Conservation (phyloP, 2,113 vertebrate species). For the Symphodus melops region DNA sequence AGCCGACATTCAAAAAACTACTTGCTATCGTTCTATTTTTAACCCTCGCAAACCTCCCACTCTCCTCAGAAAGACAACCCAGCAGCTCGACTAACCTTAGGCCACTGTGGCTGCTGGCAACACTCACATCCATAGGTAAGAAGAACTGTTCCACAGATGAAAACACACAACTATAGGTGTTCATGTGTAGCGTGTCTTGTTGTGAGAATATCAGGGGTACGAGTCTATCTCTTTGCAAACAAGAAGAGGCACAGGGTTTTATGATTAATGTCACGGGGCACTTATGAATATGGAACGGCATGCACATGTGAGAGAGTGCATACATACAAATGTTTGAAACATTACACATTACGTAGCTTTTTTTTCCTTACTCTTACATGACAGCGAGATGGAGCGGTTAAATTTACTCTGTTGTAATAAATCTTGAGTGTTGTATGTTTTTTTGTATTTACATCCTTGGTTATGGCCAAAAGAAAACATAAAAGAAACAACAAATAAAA, state of each 20-base stretch:
- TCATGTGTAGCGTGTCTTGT: constrained; percentile 41
- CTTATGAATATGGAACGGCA: constrained; percentile 73
- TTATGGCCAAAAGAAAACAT: constrained; percentile 76
- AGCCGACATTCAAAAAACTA: constrained; percentile 27
- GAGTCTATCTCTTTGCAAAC: constrained; percentile 69
- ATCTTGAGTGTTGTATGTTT: constrained; percentile 74
- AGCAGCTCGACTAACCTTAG: constrained; percentile 21
- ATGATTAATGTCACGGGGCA: constrained; percentile 77
- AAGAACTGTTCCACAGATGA: constrained; percentile 44
- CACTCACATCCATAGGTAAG: constrained; percentile 49
- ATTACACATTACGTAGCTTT: constrained; percentile 62
- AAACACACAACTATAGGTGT: constrained; percentile 42
- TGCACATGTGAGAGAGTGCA: constrained; percentile 75
- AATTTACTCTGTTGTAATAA: constrained; percentile 52
- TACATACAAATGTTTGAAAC: constrained; percentile 74
- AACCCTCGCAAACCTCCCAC: constrained; percentile 1
- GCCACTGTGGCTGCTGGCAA: constrained; percentile 34
- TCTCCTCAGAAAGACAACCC: not conserved
- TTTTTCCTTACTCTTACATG: constrained; percentile 57
- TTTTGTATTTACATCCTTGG: constrained; percentile 83
- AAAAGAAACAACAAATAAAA: constrained; percentile 58
- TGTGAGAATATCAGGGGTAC: constrained; percentile 38
- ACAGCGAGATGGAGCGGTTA: constrained; percentile 64
- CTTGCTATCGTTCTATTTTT: not conserved
- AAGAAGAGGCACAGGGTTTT: constrained; percentile 79